Evolutionary conservation across 2,888 invertebrate genomes (phyloP).

Genomic region (Eugnorisma glareosa): DNA sequence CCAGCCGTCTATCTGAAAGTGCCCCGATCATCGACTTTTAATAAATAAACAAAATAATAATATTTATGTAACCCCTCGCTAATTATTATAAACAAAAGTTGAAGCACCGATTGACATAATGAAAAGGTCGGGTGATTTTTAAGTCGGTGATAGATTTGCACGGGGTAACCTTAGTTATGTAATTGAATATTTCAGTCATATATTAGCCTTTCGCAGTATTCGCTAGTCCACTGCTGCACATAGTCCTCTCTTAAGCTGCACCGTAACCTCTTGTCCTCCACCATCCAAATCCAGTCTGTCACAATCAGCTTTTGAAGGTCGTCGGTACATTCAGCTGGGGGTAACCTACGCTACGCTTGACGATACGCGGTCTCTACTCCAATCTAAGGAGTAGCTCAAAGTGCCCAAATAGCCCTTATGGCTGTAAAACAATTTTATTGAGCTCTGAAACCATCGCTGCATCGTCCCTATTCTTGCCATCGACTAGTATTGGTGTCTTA

Average conservation of each 20-base stretch:
- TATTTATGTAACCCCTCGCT: constrained; percentile 55
- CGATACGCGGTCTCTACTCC: no score
- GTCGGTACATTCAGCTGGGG: neutral
- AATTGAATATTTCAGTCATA: neutral
- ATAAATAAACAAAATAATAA: constrained; percentile 20
- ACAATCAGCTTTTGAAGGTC: neutral
- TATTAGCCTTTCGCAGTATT: neutral
- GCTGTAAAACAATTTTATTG: no score
- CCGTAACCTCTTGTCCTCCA: neutral
- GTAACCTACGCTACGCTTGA: neutral
- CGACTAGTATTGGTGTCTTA: no score
- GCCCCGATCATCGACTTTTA: constrained; percentile 55
- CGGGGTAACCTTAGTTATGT: neutral
- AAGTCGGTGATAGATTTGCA: neutral
- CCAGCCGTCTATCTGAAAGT: constrained; percentile 50
- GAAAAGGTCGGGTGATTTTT: constrained; percentile 5
- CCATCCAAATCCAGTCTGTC: no score
- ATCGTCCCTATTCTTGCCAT: no score
- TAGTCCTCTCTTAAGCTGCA: neutral
- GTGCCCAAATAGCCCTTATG: no score
- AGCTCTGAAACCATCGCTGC: no score
- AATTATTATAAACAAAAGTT: constrained; percentile 50
- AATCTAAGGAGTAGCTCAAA: no score
- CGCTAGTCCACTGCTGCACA: neutral
- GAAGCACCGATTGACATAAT: constrained; percentile 60